These are phyloP conservation scores for Macropus fuliginosus DNA, from an alignment of 2,797 vertebrate species.

Conservation along the genomic window DNA sequence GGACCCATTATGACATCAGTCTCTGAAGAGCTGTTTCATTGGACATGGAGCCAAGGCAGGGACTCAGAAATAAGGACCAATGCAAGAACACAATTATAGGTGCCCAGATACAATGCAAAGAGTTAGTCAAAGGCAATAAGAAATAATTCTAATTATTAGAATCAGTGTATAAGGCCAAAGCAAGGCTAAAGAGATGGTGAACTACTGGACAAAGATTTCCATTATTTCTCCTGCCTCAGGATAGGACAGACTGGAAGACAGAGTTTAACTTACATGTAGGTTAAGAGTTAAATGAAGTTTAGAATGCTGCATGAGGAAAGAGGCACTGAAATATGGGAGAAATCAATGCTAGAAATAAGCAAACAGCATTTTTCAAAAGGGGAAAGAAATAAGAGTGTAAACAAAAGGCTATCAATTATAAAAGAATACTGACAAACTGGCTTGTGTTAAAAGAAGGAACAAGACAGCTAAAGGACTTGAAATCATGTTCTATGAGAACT, in stretches of 20 bases:
- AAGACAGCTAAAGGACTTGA: background rate
- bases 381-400: background rate
- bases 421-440: background rate
- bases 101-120: background rate
- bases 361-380: background rate
- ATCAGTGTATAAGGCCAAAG: background rate
- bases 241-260: background rate
- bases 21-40: background rate
- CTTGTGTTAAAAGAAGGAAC: background rate
- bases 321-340: background rate
- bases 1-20: background rate
- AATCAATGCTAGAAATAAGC: background rate
- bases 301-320: background rate
- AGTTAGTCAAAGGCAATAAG: background rate
- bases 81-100: background rate
- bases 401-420: background rate
- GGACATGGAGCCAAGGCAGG: background rate
- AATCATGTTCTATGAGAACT: background rate
- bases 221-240: background rate
- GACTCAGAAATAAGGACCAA: background rate
- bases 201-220: background rate
- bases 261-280: background rate
- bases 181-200: background rate
- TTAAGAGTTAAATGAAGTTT: background rate
- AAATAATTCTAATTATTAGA: background rate